phyloP scores from a whole-genome alignment of 2,888 invertebrate species.

The Pachycephus smyrnensis region DNA sequence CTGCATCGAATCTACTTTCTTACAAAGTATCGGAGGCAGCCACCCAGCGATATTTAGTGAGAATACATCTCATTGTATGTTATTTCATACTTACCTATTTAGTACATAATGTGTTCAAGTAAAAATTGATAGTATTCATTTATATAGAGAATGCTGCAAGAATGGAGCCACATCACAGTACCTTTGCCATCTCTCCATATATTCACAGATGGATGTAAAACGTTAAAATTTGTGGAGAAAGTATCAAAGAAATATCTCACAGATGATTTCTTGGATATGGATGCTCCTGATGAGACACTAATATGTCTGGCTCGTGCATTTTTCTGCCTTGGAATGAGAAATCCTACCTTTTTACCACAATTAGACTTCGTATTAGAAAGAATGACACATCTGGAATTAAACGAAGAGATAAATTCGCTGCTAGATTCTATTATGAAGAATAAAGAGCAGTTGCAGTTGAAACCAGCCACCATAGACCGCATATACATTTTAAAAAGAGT shows the following conservation, averaged over 20 bases:
- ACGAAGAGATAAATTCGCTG: constrained; percentile 38
- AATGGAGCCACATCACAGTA: constrained; percentile 44
- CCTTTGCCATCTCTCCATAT: constrained; percentile 30
- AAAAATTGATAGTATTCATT: too few relatives aligned
- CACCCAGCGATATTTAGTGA: constrained; percentile 54
- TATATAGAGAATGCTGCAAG: constrained; percentile 48
- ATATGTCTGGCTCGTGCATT: constrained; percentile 40
- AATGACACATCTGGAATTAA: constrained; percentile 38
- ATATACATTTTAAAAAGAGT: constrained; percentile 43
- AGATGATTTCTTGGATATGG: constrained; percentile 33
- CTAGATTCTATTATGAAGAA: constrained; percentile 33
- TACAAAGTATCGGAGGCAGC: constrained; percentile 54
- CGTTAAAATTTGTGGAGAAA: constrained; percentile 32
- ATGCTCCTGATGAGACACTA: constrained; percentile 34
- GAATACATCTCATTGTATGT: constrained; percentile 50
- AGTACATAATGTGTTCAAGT: neutral
- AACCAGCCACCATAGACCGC: constrained; percentile 37
- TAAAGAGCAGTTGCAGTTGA: constrained; percentile 34
- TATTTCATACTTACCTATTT: neutral
- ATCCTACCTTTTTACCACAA: constrained; percentile 32
- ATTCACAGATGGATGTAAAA: constrained; percentile 40
- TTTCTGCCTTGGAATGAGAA: constrained; percentile 31
- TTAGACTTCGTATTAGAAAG: constrained; percentile 41
- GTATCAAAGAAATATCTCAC: constrained; percentile 47
- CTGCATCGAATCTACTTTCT: constrained; percentile 46